Evolutionary conservation across 2,113 vertebrate species (phyloP).

Genomic region (Sylvicapra grimmia): DNA sequence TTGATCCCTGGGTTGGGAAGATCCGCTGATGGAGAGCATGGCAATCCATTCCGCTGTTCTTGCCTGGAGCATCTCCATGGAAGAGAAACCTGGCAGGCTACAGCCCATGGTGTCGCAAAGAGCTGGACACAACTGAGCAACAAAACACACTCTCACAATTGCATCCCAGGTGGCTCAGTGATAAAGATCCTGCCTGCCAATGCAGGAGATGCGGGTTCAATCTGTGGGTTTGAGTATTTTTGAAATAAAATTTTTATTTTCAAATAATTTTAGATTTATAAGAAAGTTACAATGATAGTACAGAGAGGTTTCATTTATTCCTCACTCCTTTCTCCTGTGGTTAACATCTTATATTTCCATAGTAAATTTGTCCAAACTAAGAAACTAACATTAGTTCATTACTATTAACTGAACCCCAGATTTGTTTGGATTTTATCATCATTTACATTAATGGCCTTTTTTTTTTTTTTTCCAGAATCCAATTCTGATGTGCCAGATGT

Average conservation of each 20-base stretch:
- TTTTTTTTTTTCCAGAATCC: not conserved
- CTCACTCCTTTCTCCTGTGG: not conserved
- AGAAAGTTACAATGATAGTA: not conserved
- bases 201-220: not conserved
- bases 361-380: conserved; percentile 4
- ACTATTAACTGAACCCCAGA: not conserved
- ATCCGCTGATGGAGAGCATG: not conserved
- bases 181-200: not conserved
- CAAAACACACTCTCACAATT: not conserved
- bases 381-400: not conserved
- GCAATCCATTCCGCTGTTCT: not conserved
- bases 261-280: not conserved
- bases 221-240: not conserved
- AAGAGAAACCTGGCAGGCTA: not conserved
- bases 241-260: not conserved
- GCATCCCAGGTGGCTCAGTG: not conserved
- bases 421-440: not conserved
- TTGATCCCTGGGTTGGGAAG: not conserved
- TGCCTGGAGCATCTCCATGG: not conserved
- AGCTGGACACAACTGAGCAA: not conserved
- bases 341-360: not conserved
- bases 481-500: not conserved
- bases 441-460: not conserved
- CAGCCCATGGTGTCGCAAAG: not conserved
- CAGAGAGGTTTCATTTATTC: not conserved